Percentiles rank a stretch among this genome's conserved stretches.
phyloP scores from a whole-genome alignment of 1,140 invertebrate genomes.

The Drosophila neocordata region DNA sequence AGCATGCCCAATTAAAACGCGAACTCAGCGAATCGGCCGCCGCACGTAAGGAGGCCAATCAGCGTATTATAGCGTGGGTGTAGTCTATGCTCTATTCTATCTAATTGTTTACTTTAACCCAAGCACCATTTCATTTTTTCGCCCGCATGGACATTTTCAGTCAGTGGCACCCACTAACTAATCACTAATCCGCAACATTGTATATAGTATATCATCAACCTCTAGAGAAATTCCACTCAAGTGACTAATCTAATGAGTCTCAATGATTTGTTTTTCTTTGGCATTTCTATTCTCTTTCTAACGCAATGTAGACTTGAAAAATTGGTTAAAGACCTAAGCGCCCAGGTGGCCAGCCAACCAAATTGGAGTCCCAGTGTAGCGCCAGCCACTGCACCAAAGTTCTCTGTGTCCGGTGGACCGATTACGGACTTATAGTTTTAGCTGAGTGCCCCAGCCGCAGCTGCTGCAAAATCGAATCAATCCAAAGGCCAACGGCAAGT shows the following conservation, averaged over 20 bases:
- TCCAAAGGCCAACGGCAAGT: constrained; percentile 12
- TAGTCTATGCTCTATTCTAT: constrained; percentile 75
- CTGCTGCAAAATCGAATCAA: not conserved
- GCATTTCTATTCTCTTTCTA: constrained; percentile 64
- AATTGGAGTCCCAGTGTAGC: constrained; percentile 42
- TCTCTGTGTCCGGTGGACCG: constrained; percentile 68
- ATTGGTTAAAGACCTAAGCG: constrained; percentile 78
- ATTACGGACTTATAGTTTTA: constrained; percentile 82
- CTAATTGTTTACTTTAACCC: constrained; percentile 30
- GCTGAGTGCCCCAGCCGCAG: constrained; percentile 43
- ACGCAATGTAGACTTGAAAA: constrained; percentile 75
- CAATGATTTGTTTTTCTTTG: constrained; percentile 45
- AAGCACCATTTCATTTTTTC: constrained; percentile 48
- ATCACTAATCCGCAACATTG: constrained; percentile 7
- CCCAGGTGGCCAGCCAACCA: constrained; percentile 48
- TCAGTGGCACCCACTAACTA: constrained; percentile 22
- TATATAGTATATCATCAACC: constrained; percentile 5
- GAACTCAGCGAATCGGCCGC: constrained; percentile 84
- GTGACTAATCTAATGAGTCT: constrained; percentile 61
- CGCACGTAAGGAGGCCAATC: constrained; percentile 84
- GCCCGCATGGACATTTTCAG: constrained; percentile 33
- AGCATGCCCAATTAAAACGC: constrained; percentile 79
- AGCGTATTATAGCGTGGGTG: constrained; percentile 84
- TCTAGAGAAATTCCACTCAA: constrained; percentile 8
- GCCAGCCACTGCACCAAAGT: constrained; percentile 38